These are phyloP conservation scores for Bergia puertoricense DNA, from an alignment of 92 coral and sea anemone species.

Conservation along the genomic window DNA sequence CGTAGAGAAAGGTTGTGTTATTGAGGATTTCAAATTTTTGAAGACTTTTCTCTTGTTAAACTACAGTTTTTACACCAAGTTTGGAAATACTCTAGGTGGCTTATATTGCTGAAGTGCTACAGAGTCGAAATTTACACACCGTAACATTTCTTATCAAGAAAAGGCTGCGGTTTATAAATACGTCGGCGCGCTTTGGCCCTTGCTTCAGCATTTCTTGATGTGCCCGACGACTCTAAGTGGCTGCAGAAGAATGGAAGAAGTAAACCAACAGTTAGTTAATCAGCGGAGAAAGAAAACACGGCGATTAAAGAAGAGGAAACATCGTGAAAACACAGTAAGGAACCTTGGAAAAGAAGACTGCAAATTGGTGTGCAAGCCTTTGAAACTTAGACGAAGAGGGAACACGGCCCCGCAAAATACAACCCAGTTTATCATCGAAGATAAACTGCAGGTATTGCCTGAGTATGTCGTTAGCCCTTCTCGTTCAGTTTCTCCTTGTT, in stretches of 20 bases:
- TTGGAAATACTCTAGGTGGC: background rate
- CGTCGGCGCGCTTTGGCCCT: constrained; percentile 34
- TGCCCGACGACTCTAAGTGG: constrained; percentile 24
- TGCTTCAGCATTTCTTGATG: constrained; percentile 5
- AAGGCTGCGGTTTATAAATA: background rate
- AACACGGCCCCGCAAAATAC: constrained; percentile 94
- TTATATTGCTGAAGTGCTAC: background rate
- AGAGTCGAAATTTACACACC: background rate
- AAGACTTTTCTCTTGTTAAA: background rate
- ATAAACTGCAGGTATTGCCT: constrained; percentile 70
- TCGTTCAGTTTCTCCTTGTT: constrained; percentile 53
- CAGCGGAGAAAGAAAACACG: constrained; percentile 68
- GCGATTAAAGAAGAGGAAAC: constrained; percentile 75
- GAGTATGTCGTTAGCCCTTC: constrained; percentile 50
- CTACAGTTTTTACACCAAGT: background rate
- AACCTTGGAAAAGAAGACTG: constrained; percentile 24
- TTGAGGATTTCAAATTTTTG: background rate
- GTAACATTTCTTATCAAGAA: background rate
- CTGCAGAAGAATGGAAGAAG: constrained; percentile 38
- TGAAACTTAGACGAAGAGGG: constrained; percentile 55
- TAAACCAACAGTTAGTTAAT: constrained; percentile 26
- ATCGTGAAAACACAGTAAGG: constrained; percentile 25
- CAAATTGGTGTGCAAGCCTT: constrained; percentile 48
- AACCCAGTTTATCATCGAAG: constrained; percentile 96
- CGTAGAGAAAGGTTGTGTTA: background rate